Conservation (phyloP, 2,888 invertebrate genomes). For the Sabatieria punctata region DNA sequence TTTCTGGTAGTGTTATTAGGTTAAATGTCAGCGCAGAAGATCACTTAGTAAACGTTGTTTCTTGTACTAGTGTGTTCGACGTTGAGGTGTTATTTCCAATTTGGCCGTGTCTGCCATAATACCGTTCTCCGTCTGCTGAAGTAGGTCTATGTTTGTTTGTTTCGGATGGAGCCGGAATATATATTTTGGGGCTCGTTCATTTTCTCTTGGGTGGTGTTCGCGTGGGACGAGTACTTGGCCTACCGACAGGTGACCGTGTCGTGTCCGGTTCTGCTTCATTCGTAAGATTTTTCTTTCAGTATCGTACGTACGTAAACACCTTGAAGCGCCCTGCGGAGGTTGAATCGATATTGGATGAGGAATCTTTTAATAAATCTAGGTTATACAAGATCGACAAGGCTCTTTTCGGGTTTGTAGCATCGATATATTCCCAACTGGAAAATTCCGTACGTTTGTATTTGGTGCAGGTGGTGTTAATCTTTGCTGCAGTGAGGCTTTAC, state of each 20-base stretch:
- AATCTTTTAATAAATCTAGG: slow-evolving; percentile 72
- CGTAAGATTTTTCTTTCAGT: slow-evolving; percentile 41
- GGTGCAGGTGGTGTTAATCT: neutral
- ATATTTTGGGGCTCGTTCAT: slow-evolving; percentile 10
- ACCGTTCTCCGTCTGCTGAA: too few relatives aligned
- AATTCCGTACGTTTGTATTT: slow-evolving; percentile 44
- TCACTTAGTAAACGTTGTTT: too few relatives aligned
- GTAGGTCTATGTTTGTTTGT: too few relatives aligned
- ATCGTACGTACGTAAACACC: slow-evolving; percentile 48
- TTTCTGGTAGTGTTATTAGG: too few relatives aligned
- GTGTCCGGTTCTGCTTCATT: too few relatives aligned
- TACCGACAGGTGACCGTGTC: slow-evolving; percentile 64
- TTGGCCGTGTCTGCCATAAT: too few relatives aligned
- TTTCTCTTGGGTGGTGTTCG: slow-evolving; percentile 42
- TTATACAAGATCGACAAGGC: slow-evolving; percentile 69
- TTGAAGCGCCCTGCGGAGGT: slow-evolving; percentile 54
- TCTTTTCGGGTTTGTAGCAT: slow-evolving; percentile 54
- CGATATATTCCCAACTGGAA: slow-evolving; percentile 53
- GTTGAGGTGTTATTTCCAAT: too few relatives aligned
- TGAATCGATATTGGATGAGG: slow-evolving; percentile 54
- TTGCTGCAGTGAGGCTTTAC: slow-evolving; percentile 8
- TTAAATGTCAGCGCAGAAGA: too few relatives aligned
- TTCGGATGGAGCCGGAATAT: too few relatives aligned
- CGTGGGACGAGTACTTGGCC: slow-evolving; percentile 64
- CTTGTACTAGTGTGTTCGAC: too few relatives aligned